phyloP scores from a whole-genome alignment of 53 echinoderm and acorn worm genomes.

The Temnopleurus reevesii region DNA sequence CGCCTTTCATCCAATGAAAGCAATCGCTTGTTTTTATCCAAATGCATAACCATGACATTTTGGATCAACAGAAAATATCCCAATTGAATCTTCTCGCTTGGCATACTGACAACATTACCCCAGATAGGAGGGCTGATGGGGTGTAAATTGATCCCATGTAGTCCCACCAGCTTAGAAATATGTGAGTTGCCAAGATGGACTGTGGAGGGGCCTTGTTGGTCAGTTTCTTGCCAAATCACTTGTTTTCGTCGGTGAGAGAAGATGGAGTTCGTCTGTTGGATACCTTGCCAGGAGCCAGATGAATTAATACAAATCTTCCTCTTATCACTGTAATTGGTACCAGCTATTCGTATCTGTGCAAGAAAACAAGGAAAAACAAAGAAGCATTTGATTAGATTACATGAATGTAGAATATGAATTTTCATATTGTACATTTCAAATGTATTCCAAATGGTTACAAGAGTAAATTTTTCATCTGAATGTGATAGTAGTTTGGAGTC shows the following conservation, averaged over 20 bases:
- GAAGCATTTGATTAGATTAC: neutral
- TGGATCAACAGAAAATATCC: conserved; percentile 3
- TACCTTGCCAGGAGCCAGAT: neutral
- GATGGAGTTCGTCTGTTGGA: neutral
- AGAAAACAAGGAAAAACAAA: neutral
- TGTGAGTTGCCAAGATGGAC: neutral
- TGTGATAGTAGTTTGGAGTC: no score
- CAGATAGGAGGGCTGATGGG: neutral
- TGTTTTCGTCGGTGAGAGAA: neutral
- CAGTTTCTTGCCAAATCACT: neutral
- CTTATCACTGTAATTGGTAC: neutral
- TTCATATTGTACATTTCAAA: no score
- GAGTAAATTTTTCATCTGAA: neutral
- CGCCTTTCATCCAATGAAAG: neutral
- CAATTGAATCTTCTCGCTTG: conserved; percentile 20
- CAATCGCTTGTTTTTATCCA: conserved; percentile 12
- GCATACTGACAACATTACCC: conserved; percentile 38
- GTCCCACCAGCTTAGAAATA: neutral
- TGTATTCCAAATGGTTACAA: neutral
- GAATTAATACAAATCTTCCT: neutral
- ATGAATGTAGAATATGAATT: neutral
- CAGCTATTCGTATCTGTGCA: neutral
- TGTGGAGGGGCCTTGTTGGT: neutral
- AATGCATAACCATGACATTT: conserved; percentile 41
- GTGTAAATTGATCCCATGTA: neutral